Evolutionary conservation across 2,888 invertebrate genomes (phyloP).

Genomic region (Drosophila mercatorum): DNA sequence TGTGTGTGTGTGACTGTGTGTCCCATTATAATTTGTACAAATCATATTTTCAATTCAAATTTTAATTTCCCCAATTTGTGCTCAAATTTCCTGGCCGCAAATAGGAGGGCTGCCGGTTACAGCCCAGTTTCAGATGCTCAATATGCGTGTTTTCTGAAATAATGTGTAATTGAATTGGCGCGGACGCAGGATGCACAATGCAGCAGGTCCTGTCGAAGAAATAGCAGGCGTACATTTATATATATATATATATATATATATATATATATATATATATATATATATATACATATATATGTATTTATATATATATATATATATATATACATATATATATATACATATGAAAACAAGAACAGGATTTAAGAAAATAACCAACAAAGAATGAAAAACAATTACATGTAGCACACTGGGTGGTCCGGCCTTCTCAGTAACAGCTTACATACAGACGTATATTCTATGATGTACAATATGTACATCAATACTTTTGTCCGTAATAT

Average conservation of each 20-base stretch:
- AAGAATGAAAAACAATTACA: conserved; percentile 74
- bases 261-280: neutral
- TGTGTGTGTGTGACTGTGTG: neutral
- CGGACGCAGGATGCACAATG: conserved; percentile 65
- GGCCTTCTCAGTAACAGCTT: conserved; percentile 15
- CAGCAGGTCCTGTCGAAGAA: conserved; percentile 17
- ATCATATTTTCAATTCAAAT: conserved; percentile 73
- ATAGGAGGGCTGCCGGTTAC: conserved; percentile 2
- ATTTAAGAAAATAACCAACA: conserved; percentile 36
- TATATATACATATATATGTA: too few species aligned
- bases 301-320: too few species aligned
- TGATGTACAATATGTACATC: conserved; percentile 3
- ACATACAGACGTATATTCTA: neutral
- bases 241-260: neutral
- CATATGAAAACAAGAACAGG: neutral
- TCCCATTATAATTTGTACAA: conserved; percentile 49
- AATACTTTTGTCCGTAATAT: conserved; percentile 55
- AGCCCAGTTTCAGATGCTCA: neutral
- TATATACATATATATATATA: neutral
- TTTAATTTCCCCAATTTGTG: conserved; percentile 73
- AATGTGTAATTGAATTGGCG: conserved; percentile 76
- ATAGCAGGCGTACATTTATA: neutral
- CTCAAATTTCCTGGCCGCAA: conserved; percentile 64
- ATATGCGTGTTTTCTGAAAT: conserved; percentile 52
- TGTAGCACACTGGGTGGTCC: conserved; percentile 62